Percentiles rank a stretch among this genome's conserved stretches.
These are phyloP conservation scores for Anorthoa munda DNA, from an alignment of 2,888 invertebrate species.

Conservation along the genomic window DNA sequence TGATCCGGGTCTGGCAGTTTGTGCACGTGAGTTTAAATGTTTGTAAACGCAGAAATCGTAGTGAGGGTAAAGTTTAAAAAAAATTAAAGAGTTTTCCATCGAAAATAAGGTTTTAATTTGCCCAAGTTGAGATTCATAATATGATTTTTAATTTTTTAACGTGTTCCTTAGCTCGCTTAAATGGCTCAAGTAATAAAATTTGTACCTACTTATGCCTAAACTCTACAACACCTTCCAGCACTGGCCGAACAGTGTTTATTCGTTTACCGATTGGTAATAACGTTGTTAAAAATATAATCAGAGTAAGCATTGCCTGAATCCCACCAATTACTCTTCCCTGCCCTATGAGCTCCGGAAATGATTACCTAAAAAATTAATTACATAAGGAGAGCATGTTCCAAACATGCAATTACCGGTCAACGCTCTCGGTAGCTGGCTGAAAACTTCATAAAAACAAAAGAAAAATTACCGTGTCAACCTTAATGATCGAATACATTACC, in stretches of 20 bases:
- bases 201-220: too few relatives aligned
- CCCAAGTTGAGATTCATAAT: too few relatives aligned
- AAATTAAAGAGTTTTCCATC: too few relatives aligned
- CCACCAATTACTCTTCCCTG: conserved; percentile 32
- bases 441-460: conserved; percentile 53
- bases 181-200: too few relatives aligned
- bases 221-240: neutral
- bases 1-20: too few relatives aligned
- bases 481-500: conserved; percentile 23
- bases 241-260: neutral
- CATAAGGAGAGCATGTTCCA: conserved; percentile 49
- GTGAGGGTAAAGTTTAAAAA: too few relatives aligned
- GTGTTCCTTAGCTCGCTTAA: too few relatives aligned
- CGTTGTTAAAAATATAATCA: conserved; percentile 23
- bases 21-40: too few relatives aligned
- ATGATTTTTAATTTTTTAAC: too few relatives aligned
- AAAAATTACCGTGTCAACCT: neutral
- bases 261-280: neutral
- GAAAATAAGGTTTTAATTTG: too few relatives aligned
- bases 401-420: conserved; percentile 67
- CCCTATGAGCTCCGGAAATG: conserved; percentile 35
- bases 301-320: conserved; percentile 25
- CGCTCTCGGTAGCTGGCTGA: conserved; percentile 47
- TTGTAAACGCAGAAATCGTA: too few relatives aligned
- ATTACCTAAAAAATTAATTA: conserved; percentile 55